Evolutionary conservation across 2,888 invertebrate species (phyloP).

Genomic region (Penaeus monodon): DNA sequence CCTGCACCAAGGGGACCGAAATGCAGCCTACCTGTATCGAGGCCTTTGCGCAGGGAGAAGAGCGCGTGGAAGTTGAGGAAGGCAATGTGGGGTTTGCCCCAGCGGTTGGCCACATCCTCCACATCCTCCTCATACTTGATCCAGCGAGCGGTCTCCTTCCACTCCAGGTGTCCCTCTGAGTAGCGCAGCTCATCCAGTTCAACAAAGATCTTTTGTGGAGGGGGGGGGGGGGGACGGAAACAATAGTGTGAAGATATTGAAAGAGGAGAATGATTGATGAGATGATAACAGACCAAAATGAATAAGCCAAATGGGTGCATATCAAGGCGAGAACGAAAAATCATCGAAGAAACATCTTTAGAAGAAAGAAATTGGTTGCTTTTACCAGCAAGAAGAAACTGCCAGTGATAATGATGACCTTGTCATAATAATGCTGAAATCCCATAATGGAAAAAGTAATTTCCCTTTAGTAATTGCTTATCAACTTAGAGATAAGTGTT

Average conservation of each 20-base stretch:
- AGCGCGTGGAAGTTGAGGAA: conserved; percentile 94
- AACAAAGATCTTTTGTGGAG: conserved; percentile 83
- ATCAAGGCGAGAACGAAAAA: too few species aligned
- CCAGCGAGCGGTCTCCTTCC: conserved; percentile 95
- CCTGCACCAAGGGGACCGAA: neutral
- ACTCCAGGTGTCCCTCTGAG: conserved; percentile 82
- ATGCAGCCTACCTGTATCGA: conserved; percentile 80
- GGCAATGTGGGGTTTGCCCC: conserved; percentile 97
- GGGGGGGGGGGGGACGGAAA: too few species aligned
- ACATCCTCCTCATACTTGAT: conserved; percentile 98
- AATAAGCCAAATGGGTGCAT: too few species aligned
- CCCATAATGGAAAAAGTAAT: too few species aligned
- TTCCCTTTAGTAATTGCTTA: too few species aligned
- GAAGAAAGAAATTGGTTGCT: too few species aligned
- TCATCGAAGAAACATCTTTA: too few species aligned
- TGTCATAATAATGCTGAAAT: too few species aligned
- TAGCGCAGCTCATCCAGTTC: conserved; percentile 89
- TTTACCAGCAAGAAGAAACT: too few species aligned
- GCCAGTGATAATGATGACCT: too few species aligned
- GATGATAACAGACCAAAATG: neutral
- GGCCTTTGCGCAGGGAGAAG: conserved; percentile 86
- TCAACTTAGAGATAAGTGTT: too few species aligned
- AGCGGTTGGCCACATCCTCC: conserved; percentile 90
- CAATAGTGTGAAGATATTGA: too few species aligned
- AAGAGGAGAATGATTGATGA: neutral